Percentiles rank a stretch among this genome's conserved stretches.
Conservation (phyloP, 2,888 invertebrate genomes). For the Chymomyza amoena region DNA sequence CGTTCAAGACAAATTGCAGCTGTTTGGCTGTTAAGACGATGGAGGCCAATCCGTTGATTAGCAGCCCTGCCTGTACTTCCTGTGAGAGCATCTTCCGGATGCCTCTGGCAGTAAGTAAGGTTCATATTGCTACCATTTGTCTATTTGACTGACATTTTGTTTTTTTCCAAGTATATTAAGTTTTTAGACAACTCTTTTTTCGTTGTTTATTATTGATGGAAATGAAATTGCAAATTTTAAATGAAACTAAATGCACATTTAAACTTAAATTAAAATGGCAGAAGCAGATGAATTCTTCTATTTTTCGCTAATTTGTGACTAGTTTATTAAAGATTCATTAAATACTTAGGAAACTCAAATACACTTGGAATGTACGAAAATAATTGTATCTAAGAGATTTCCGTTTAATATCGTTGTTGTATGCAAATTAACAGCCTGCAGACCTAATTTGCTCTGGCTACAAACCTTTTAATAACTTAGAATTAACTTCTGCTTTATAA, state of each 20-base stretch:
- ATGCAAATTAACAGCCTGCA: too few species aligned
- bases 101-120: background rate
- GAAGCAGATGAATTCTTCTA: constrained; percentile 17
- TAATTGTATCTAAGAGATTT: too few species aligned
- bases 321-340: too few species aligned
- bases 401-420: too few species aligned
- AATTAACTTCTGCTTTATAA: too few species aligned
- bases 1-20: constrained; percentile 37
- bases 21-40: constrained; percentile 14
- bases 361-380: too few species aligned
- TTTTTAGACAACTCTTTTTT: background rate
- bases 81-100: background rate
- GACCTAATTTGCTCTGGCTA: too few species aligned
- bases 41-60: background rate
- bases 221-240: constrained; percentile 41
- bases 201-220: constrained; percentile 34
- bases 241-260: constrained; percentile 31
- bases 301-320: background rate
- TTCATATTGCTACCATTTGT: constrained; percentile 10
- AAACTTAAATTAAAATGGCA: background rate
- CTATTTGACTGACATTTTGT: constrained; percentile 28
- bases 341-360: too few species aligned
- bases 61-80: background rate
- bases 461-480: too few species aligned
- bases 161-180: constrained; percentile 7